Evolutionary conservation across 2,113 vertebrate genomes (phyloP), one percentile per base, ranked within the genome.

Genomic region (Pleuronectes platessa): DNA sequence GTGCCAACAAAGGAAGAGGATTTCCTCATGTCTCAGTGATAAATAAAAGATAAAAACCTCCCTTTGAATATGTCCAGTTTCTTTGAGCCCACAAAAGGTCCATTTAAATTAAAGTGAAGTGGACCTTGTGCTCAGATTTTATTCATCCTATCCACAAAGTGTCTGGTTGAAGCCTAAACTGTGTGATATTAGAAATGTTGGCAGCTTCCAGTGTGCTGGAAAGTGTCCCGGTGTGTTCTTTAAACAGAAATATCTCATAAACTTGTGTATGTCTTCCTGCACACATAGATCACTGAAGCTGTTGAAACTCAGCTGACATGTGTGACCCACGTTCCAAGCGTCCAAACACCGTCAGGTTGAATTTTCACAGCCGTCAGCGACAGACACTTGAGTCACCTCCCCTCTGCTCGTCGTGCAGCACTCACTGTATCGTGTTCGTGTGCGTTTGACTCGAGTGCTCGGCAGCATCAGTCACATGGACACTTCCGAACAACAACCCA

Each of bases 21-120:
- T 67, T 67, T 85, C 67, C 51, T 59, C 65, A 45, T 15, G 63
- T 63, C 60, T 68, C 31, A 59, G 61, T 12, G 18, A 58, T 70
- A 21, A 6, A 62, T 67, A 18, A 42, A 13, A 13, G 10, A 42
- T 13, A 42, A 42, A 42, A 13, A 12, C 12, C 40, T 40, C 37
- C 10, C 2, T 51, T 7, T 35, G 49, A 76, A 78, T 18, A 27
- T 58, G 55, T 27, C 54, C 8, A 35, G 51, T 21, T 20, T 17
- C 18, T 51, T 51, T 51, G 5, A 17, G 15, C 47, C 47, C 47
- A 49, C 24, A 2, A 45, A 60, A 37, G 27, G 21, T 3, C 56
- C 55, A 13, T 61, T 64, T 12, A 21, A 27, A 47, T 12, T 5
- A 5, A 26, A 65, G 9, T 27, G 14, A 49, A 20, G 15, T 49